These are phyloP conservation scores for Drosophila orosa DNA, from an alignment of 1,140 invertebrate genomes.

Conservation along the genomic window DNA sequence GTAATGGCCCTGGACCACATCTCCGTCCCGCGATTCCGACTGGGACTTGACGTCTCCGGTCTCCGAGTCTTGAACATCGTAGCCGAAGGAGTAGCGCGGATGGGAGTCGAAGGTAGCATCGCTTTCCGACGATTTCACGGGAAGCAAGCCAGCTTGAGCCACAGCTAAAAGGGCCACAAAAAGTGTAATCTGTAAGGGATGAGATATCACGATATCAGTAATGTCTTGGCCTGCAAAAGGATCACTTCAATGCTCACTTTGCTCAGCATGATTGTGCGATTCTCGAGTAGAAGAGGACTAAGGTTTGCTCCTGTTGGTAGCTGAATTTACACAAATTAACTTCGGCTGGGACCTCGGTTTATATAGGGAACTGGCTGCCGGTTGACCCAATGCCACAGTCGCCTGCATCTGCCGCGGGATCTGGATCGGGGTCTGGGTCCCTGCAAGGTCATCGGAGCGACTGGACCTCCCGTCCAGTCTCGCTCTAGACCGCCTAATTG, in stretches of 20 bases:
- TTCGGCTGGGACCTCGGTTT: slow-evolving; percentile 23
- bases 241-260: slow-evolving; percentile 37
- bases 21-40: slow-evolving; percentile 85
- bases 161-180: slow-evolving; percentile 36
- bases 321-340: slow-evolving; percentile 39
- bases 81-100: slow-evolving; percentile 85
- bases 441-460: slow-evolving; percentile 54
- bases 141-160: slow-evolving; percentile 52
- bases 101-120: slow-evolving; percentile 74
- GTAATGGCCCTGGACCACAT: slow-evolving; percentile 86
- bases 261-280: slow-evolving; percentile 42
- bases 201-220: background rate
- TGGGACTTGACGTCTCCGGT: slow-evolving; percentile 87
- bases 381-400: slow-evolving; percentile 72
- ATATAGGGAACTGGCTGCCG: slow-evolving; percentile 45
- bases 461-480: slow-evolving; percentile 51
- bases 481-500: slow-evolving; percentile 58
- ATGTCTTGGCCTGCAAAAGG: background rate
- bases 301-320: slow-evolving; percentile 40
- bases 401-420: slow-evolving; percentile 12
- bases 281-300: slow-evolving; percentile 3
- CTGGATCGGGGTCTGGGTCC: slow-evolving; percentile 9
- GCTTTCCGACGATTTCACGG: slow-evolving; percentile 17
- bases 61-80: slow-evolving; percentile 85
- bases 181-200: slow-evolving; percentile 26